phyloP scores from a whole-genome alignment of 2,113 vertebrate species.

The Cariama cristata region DNA sequence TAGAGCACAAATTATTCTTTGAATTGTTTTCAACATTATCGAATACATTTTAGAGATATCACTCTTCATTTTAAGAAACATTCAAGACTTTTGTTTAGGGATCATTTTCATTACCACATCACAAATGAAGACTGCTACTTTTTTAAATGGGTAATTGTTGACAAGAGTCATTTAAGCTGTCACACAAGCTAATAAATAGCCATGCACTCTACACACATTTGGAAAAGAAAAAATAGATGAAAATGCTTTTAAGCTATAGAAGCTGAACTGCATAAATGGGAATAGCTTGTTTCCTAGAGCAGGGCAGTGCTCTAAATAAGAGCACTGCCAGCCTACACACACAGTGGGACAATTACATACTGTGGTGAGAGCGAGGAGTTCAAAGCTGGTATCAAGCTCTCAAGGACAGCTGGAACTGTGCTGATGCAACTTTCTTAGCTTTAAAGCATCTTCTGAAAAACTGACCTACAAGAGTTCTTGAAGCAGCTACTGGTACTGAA shows the following conservation, averaged over 20 bases:
- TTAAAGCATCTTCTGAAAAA: background rate
- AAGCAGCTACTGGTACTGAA: slow-evolving; percentile 20
- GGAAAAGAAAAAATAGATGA: background rate
- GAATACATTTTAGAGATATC: background rate
- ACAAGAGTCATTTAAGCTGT: slow-evolving; percentile 34
- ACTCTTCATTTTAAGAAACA: background rate
- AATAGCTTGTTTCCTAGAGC: slow-evolving; percentile 8
- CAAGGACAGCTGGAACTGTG: slow-evolving; percentile 48
- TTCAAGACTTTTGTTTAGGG: background rate
- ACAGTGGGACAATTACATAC: background rate
- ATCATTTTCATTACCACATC: slow-evolving; percentile 17
- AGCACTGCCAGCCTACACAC: slow-evolving; percentile 7
- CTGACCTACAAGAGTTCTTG: slow-evolving; percentile 50
- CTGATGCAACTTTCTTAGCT: slow-evolving; percentile 30
- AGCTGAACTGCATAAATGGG: background rate
- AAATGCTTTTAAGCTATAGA: slow-evolving; percentile 36
- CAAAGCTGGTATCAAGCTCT: background rate
- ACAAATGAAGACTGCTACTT: background rate
- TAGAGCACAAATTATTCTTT: background rate
- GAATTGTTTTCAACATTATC: background rate
- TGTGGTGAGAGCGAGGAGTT: background rate
- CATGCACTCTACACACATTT: background rate
- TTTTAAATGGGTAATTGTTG: slow-evolving; percentile 19
- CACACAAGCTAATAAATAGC: slow-evolving; percentile 26
- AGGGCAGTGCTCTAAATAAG: background rate